Percentiles rank a stretch among this genome's conserved stretches.
Conservation (phyloP, 37 sponge, comb jelly and placozoan genomes). For the Geodia barretti region DNA sequence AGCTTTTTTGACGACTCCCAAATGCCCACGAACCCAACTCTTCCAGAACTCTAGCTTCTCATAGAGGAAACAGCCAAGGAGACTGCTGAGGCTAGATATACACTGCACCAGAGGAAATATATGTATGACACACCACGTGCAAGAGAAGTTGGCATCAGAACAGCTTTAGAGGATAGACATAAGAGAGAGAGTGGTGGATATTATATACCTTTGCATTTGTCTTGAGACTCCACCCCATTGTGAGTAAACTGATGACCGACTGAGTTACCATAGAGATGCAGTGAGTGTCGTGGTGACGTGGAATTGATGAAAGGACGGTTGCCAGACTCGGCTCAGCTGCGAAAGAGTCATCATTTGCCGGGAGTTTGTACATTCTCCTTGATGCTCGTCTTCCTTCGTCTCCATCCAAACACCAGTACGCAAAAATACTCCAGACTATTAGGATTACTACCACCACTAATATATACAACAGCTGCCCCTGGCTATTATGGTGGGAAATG, state of each 20-base stretch:
- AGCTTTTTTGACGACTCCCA: slow-evolving; percentile 56
- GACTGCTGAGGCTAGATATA: not conserved
- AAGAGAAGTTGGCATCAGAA: too few relatives aligned
- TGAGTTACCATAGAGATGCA: not conserved
- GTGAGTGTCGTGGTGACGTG: too few relatives aligned
- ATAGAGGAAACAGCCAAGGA: slow-evolving; percentile 5
- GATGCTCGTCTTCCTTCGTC: not conserved
- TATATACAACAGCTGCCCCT: not conserved
- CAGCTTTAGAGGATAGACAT: too few relatives aligned
- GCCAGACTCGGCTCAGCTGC: too few relatives aligned
- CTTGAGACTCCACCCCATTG: slow-evolving; percentile 3
- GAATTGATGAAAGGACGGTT: too few relatives aligned
- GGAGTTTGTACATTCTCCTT: not conserved
- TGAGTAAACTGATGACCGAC: not conserved
- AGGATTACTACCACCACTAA: not conserved
- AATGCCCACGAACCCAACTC: slow-evolving; percentile 41
- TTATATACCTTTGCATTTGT: too few relatives aligned
- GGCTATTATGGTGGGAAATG: not conserved
- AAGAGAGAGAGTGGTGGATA: too few relatives aligned
- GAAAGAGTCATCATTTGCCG: not conserved
- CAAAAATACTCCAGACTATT: too few relatives aligned
- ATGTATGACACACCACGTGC: too few relatives aligned
- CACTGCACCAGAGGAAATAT: too few relatives aligned
- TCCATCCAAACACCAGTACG: not conserved
- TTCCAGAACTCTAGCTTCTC: slow-evolving; percentile 11